These are phyloP conservation scores for Sparidentex hasta DNA, from an alignment of 2,797 vertebrate genomes.

Conservation along the genomic window DNA sequence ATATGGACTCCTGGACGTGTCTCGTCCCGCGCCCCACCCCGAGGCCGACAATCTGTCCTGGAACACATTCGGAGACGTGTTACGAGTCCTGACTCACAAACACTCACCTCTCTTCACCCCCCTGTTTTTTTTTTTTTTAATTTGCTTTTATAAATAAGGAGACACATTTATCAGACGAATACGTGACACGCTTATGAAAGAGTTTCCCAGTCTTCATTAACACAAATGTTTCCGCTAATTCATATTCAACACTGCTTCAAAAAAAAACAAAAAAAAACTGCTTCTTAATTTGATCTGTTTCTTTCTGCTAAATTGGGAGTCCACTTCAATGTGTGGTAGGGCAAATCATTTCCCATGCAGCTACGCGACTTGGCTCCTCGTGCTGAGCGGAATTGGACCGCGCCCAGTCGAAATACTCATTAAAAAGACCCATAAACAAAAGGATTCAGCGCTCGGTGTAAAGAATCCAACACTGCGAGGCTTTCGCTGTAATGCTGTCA, in stretches of 20 bases:
- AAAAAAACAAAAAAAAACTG: no score
- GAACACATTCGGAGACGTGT: conserved; percentile 30
- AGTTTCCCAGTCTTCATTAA: not conserved
- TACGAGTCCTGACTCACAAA: conserved; percentile 25
- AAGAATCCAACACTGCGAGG: not conserved
- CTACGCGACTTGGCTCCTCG: not conserved
- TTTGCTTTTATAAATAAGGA: conserved; percentile 5
- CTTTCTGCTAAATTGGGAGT: not conserved
- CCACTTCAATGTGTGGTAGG: not conserved
- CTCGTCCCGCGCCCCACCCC: conserved; percentile 12
- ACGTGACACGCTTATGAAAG: conserved; percentile 20
- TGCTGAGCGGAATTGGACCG: not conserved
- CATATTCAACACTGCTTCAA: not conserved
- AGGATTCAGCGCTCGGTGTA: not conserved
- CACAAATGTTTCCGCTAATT: not conserved
- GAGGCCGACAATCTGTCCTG: conserved; percentile 65
- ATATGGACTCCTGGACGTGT: conserved; percentile 63
- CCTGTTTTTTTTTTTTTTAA: not conserved
- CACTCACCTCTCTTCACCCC: not conserved
- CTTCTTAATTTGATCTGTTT: not conserved
- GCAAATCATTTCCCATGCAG: not conserved
- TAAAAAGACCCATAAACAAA: conserved; percentile 28
- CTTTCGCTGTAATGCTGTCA: not conserved
- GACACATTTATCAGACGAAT: conserved; percentile 1
- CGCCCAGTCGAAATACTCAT: conserved; percentile 15